Percentiles rank a stretch among this genome's conserved stretches.
Evolutionary conservation across 2,797 vertebrate species (phyloP).

Genomic region (Acipenser ruthenus): DNA sequence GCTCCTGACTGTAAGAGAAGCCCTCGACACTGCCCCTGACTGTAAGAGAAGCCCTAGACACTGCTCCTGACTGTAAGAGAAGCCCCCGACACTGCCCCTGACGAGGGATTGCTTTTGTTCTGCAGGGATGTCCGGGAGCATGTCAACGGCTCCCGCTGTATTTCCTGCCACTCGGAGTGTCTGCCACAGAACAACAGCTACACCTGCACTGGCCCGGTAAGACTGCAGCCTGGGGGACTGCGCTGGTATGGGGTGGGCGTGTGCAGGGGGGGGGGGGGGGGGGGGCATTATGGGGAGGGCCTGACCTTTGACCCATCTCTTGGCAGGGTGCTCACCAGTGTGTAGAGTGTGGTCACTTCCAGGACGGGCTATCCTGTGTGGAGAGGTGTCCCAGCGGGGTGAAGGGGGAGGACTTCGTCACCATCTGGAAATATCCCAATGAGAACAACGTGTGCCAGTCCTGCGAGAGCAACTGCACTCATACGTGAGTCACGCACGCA

Average conservation of each 20-base stretch:
- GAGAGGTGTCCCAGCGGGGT: conserved; percentile 79
- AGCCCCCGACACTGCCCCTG: too few relatives aligned
- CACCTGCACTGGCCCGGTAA: conserved; percentile 80
- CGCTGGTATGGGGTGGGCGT: too few relatives aligned
- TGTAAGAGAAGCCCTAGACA: too few relatives aligned
- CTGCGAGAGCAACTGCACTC: conserved; percentile 85
- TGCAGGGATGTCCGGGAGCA: conserved; percentile 71
- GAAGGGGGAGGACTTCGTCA: conserved; percentile 73
- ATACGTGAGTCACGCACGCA: conserved; percentile 70
- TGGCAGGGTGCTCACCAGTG: conserved; percentile 75
- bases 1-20: too few relatives aligned
- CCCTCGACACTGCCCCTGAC: too few relatives aligned
- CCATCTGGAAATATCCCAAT: conserved; percentile 86
- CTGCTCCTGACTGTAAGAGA: too few relatives aligned
- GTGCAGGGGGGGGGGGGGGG: too few relatives aligned
- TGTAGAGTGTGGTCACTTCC: conserved; percentile 67
- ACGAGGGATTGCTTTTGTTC: not conserved
- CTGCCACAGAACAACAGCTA: conserved; percentile 72
- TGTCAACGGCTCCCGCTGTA: conserved; percentile 59
- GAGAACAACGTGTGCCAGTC: conserved; percentile 70
- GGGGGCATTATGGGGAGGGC: too few relatives aligned
- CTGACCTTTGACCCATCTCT: not conserved
- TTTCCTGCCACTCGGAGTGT: conserved; percentile 80
- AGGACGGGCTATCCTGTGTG: conserved; percentile 74
- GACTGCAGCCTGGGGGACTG: conserved; percentile 21